These are phyloP conservation scores for Pyrgus malvae DNA, from an alignment of 2,888 invertebrate genomes.

Conservation along the genomic window DNA sequence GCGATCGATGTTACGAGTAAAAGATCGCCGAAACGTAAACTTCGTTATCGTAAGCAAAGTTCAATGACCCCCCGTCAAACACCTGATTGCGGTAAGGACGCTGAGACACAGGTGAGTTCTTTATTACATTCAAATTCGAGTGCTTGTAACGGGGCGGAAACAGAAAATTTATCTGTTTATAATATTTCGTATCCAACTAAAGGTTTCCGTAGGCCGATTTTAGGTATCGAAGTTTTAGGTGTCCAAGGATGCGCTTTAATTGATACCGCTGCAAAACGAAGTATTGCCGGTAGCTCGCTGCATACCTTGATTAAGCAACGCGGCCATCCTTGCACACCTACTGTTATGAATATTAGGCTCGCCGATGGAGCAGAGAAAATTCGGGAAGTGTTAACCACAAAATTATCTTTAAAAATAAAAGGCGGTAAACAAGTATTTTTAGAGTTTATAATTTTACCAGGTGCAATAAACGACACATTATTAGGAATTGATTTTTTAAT, in stretches of 20 bases:
- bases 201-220: not conserved
- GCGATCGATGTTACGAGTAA: not conserved
- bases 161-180: too few species aligned
- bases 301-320: not conserved
- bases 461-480: not conserved
- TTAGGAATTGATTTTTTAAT: not conserved
- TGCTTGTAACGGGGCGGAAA: not conserved
- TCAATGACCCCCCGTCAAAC: not conserved
- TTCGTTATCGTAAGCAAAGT: not conserved
- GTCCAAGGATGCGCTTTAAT: not conserved
- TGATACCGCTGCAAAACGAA: not conserved
- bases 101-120: not conserved
- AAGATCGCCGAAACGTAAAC: not conserved
- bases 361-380: not conserved
- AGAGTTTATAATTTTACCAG: not conserved
- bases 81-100: not conserved
- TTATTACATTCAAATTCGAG: not conserved
- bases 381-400: not conserved
- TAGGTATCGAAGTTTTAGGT: not conserved
- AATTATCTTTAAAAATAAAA: not conserved
- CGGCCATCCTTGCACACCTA: not conserved
- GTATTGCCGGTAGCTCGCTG: not conserved
- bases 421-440: not conserved
- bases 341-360: not conserved
- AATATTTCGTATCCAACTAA: not conserved